Evolutionary conservation across 2,888 invertebrate species (phyloP), one percentile per base, ranked within the genome.

Genomic region (Chaetoderma sp.): DNA sequence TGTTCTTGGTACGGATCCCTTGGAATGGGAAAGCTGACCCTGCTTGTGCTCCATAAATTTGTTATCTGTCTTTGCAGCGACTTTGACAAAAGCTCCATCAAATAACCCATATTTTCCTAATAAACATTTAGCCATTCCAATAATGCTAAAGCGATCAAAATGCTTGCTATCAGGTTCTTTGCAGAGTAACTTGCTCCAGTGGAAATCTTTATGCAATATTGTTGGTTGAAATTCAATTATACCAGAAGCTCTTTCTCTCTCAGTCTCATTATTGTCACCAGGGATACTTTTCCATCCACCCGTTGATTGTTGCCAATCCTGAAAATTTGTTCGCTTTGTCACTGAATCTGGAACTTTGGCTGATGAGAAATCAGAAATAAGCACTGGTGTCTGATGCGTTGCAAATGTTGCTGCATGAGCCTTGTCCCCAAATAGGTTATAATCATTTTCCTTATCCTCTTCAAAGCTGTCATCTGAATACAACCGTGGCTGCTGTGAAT

Each of bases 31-130:
- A n/a, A n/a, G n/a, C n/a, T n/a, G n/a, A n/a, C n/a, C n/a, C n/a
- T n/a, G n/a, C n/a, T n/a, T n/a, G n/a, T n/a, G n/a, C n/a, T n/a
- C n/a, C n/a, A n/a, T n/a, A n/a, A n/a, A n/a, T n/a, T n/a, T n/a
- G n/a, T n/a, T n/a, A n/a, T n/a, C n/a, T n/a, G n/a, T n/a, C n/a
- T n/a, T n/a, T n/a, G 52, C 28, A 13, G 74, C 72, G 10, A 82
- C 67, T 60, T 78, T 70, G 16, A 82, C 72, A 63, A 77, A 70
- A 47, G 77, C 79, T 42, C 80, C 78, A 60, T 82, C 80, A 69
- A 79, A 78, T 42, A 82, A 67, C 2, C 79, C 78, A 65, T 76
- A 69, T 39, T 76, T 72, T 23, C 74, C 52, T 79, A 82, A 79
- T 6, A 74, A 65, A 27, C 74, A 73, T 45, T 75, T 71, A 0